Evolutionary conservation across 2,797 vertebrate genomes (phyloP).

Genomic region (Adelosebastes latens): DNA sequence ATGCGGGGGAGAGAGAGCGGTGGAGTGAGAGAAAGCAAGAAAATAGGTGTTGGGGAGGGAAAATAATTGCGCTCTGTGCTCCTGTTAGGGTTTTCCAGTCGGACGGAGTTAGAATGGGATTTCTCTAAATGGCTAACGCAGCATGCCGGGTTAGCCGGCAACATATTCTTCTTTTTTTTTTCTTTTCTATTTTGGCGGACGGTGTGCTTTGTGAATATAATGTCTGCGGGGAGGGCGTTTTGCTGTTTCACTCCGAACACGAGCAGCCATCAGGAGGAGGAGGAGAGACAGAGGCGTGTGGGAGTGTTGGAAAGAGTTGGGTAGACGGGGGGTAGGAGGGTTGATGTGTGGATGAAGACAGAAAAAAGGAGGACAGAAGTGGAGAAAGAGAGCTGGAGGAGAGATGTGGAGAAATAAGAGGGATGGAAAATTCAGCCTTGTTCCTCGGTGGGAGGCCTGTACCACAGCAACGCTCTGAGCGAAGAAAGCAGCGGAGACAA

Average conservation of each 20-base stretch:
- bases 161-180: conserved; percentile 8
- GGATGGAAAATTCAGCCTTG: conserved; percentile 71
- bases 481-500: conserved; percentile 67
- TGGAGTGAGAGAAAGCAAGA: conserved; percentile 66
- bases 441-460: conserved; percentile 75
- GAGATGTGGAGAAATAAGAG: conserved; percentile 59
- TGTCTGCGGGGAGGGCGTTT: conserved; percentile 69
- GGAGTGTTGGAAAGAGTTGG: conserved; percentile 29
- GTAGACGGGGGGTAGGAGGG: background rate
- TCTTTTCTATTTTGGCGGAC: conserved; percentile 47
- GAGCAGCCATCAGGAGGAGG: conserved; percentile 65
- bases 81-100: conserved; percentile 71
- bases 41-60: conserved; percentile 72
- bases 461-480: conserved; percentile 70
- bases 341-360: conserved; percentile 39
- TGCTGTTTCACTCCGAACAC: conserved; percentile 66
- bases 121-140: conserved; percentile 77
- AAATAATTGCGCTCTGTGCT: conserved; percentile 73
- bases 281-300: conserved; percentile 46
- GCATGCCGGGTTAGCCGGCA: conserved; percentile 46
- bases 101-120: conserved; percentile 67
- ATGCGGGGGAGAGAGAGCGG: conserved; percentile 55
- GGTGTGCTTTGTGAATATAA: conserved; percentile 64
- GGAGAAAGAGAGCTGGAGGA: conserved; percentile 64
- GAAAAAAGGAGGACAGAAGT: conserved; percentile 40